A percentile compares a stretch with the other conserved stretches of the same genome.
phyloP scores from a whole-genome alignment of 2,113 vertebrate genomes.

The Microcebus jonahi region DNA sequence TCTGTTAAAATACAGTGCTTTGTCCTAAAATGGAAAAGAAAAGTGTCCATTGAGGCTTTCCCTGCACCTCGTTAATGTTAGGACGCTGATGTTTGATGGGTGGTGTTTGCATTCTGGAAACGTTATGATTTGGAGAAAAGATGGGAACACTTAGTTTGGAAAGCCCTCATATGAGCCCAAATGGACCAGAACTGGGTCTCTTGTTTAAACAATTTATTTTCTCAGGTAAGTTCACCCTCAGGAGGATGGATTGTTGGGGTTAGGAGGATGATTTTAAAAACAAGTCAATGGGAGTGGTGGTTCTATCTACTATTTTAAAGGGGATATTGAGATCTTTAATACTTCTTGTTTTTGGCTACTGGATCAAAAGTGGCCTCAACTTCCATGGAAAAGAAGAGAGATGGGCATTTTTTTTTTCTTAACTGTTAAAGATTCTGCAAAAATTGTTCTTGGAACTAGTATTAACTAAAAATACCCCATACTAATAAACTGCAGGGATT shows the following conservation, averaged over 20 bases:
- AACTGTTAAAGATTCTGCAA: background rate
- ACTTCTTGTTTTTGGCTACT: background rate
- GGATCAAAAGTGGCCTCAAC: background rate
- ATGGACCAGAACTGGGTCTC: background rate
- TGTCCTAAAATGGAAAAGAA: background rate
- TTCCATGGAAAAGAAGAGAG: background rate
- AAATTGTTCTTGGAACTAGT: background rate
- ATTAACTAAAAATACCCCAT: background rate
- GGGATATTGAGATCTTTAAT: background rate
- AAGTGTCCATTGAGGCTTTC: background rate
- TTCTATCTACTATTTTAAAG: background rate
- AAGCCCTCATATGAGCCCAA: background rate
- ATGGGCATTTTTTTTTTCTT: background rate
- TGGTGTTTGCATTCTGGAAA: background rate
- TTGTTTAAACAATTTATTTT: background rate
- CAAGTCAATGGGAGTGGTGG: rapidly evolving
- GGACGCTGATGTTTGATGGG: background rate
- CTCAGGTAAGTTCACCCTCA: background rate
- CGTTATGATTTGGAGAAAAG: background rate
- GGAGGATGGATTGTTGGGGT: background rate
- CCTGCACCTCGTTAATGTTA: background rate
- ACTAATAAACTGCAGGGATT: background rate
- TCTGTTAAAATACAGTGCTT: background rate
- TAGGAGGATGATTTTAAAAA: background rate
- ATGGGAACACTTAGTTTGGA: background rate